Base-by-base conservation (phyloP, 2,797 vertebrate species). In the Pseudopleuronectes americanus region DNA sequence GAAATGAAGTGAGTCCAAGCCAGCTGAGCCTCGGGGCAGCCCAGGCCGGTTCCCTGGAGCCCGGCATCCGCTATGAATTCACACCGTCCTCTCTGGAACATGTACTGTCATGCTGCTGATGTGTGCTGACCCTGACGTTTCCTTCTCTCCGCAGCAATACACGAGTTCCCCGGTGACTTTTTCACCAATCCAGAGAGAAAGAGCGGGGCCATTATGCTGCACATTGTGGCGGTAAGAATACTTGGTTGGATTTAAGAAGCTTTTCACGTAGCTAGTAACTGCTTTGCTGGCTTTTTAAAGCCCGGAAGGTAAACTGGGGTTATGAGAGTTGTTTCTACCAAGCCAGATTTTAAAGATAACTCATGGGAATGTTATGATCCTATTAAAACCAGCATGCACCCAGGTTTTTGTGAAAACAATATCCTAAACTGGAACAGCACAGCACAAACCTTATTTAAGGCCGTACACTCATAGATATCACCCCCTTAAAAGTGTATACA, bases 131-230 rank as follows among this genome's bases (percentile, higher is more conserved):
- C n/a, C 9, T 86, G 79, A 87, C 85, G 71, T 89, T 88, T 87
- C 62, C 28, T 9, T 9, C 91, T 85, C 87, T 83, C 94, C 93
- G 77, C 94, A 99, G 97, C 97, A 0, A 95, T 99, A 90, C 95
- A 94, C 21, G 97, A 99, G 89, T 99, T 99, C 92, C 97, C 97
- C 8, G 63, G 94, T 6, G 97, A 99, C 93, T 1, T 96, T 83
- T 99, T 99, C 92, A 95, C 93, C 90, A 97, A 94, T 58, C 69
- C 89, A 3, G 96, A 99, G 74, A 89, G 97, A 3, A 95, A 94
- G 85, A 93, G 90, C 8, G 97, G 97, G 64, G 97, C 94, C 12
- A 4, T 99, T 80, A 79, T 96, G 67, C 94, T 99, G 87, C 97
- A 99, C 77, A 96, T 99, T 24, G 49, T 88, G 55, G 96, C 96